Evolutionary conservation across 2,888 invertebrate genomes (phyloP).

Genomic region (Stegophylla sp.): DNA sequence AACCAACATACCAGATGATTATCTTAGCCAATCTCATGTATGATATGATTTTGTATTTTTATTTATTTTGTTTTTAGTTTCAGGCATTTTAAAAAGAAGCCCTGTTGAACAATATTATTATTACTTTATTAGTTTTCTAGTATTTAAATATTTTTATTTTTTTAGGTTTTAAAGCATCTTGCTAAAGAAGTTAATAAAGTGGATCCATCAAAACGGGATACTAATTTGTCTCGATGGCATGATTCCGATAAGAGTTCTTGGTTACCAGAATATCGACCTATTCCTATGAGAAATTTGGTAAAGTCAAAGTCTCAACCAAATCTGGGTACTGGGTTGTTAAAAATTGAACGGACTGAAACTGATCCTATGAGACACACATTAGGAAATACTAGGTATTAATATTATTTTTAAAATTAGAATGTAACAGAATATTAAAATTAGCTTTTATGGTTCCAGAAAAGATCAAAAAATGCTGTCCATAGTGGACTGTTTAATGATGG

Average conservation of each 20-base stretch:
- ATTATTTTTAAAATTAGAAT: conserved; percentile 11
- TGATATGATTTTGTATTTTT: conserved; percentile 6
- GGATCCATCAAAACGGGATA: conserved; percentile 59
- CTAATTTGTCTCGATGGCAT: conserved; percentile 55
- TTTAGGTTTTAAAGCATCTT: conserved; percentile 77
- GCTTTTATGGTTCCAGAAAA: conserved; percentile 61
- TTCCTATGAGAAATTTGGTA: conserved; percentile 44
- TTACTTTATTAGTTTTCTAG: background rate
- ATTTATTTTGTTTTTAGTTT: too few species aligned
- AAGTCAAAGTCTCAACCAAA: conserved; percentile 83
- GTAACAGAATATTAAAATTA: conserved; percentile 9
- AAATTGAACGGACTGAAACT: conserved; percentile 49
- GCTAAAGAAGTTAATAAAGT: conserved; percentile 78
- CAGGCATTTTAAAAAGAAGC: too few species aligned
- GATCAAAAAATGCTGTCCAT: conserved; percentile 70
- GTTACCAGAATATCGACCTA: conserved; percentile 64
- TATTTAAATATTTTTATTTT: conserved; percentile 52
- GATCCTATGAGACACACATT: conserved; percentile 59
- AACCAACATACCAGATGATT: conserved; percentile 84
- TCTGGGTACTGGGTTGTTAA: conserved; percentile 64
- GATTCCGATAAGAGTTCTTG: conserved; percentile 61
- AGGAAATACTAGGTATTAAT: conserved; percentile 58
- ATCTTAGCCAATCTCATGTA: conserved; percentile 78
- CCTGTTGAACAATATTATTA: too few species aligned
- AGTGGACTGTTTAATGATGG: conserved; percentile 81